These are phyloP conservation scores for Theristicus caerulescens DNA, from an alignment of 2,113 vertebrate genomes.

Conservation along the genomic window DNA sequence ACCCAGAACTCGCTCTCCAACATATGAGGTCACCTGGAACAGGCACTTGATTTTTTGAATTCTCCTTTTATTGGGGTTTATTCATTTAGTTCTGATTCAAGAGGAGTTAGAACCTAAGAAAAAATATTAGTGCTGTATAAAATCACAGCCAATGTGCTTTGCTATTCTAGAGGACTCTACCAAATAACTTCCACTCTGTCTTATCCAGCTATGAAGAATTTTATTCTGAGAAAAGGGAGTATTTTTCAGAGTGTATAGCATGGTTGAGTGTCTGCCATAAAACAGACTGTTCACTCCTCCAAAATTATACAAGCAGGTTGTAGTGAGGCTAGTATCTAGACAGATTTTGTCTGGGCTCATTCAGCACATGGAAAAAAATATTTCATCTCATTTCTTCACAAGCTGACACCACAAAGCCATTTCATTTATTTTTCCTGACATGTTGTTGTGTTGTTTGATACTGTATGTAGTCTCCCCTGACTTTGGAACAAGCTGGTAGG, in stretches of 20 bases:
- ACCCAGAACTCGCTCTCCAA: conserved; percentile 45
- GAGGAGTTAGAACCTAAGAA: background rate
- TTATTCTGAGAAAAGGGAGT: conserved; percentile 27
- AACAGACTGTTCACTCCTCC: background rate
- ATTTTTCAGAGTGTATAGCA: conserved; percentile 4
- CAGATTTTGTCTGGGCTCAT: conserved; percentile 28
- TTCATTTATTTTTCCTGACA: conserved; percentile 32
- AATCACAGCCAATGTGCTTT: background rate
- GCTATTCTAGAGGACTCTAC: background rate
- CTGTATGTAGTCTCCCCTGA: background rate
- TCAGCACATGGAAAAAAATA: conserved; percentile 37
- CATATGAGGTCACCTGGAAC: conserved; percentile 53
- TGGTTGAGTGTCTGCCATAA: conserved; percentile 36
- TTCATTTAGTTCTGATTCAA: conserved; percentile 32
- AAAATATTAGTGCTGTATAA: background rate
- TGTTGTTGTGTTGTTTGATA: background rate
- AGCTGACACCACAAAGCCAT: conserved; percentile 7
- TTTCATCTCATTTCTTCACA: conserved; percentile 16
- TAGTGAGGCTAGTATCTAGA: background rate
- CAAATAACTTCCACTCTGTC: background rate
- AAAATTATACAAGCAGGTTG: conserved; percentile 12
- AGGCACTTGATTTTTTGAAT: background rate
- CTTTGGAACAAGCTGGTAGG: background rate
- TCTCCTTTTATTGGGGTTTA: conserved; percentile 41
- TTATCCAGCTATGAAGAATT: conserved; percentile 27